Percentiles rank a stretch among this genome's conserved stretches.
Evolutionary conservation across 1,140 invertebrate species (phyloP).

Genomic region (Drosophila parabipectinata): DNA sequence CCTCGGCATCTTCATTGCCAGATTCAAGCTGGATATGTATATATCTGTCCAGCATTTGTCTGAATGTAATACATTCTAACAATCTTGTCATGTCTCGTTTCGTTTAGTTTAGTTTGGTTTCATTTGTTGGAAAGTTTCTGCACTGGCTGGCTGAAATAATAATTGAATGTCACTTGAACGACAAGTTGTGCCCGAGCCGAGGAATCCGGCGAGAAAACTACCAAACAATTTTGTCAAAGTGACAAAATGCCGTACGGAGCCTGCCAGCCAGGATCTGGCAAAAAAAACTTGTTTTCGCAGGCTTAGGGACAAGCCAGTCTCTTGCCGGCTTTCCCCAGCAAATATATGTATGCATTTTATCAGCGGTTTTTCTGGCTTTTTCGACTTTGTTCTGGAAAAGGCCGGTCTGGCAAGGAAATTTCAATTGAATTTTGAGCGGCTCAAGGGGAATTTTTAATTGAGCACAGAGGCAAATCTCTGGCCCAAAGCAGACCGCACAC

Average conservation of each 20-base stretch:
- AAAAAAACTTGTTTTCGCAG: constrained; percentile 70
- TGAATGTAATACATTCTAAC: constrained; percentile 72
- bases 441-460: constrained; percentile 79
- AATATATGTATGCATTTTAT: constrained; percentile 56
- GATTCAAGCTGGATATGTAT: constrained; percentile 4
- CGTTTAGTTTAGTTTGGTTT: constrained; percentile 46
- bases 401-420: constrained; percentile 47
- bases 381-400: constrained; percentile 46
- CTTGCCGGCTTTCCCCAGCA: neutral
- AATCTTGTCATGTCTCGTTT: constrained; percentile 64
- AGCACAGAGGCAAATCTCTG: constrained; percentile 64
- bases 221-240: constrained; percentile 80
- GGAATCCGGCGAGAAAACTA: constrained; percentile 48
- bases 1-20: constrained; percentile 1
- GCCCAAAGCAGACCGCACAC: constrained; percentile 58
- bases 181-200: constrained; percentile 56
- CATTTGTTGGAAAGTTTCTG: constrained; percentile 62
- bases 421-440: constrained; percentile 77
- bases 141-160: constrained; percentile 74
- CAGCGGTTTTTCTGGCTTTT: constrained; percentile 65
- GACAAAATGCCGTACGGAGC: constrained; percentile 68
- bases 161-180: constrained; percentile 83
- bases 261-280: constrained; percentile 55
- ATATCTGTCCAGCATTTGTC: constrained; percentile 46
- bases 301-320: constrained; percentile 56